Evolutionary conservation across 2,113 vertebrate species (phyloP), one percentile per base, ranked within the genome.

Genomic region (Neoarius graeffei): DNA sequence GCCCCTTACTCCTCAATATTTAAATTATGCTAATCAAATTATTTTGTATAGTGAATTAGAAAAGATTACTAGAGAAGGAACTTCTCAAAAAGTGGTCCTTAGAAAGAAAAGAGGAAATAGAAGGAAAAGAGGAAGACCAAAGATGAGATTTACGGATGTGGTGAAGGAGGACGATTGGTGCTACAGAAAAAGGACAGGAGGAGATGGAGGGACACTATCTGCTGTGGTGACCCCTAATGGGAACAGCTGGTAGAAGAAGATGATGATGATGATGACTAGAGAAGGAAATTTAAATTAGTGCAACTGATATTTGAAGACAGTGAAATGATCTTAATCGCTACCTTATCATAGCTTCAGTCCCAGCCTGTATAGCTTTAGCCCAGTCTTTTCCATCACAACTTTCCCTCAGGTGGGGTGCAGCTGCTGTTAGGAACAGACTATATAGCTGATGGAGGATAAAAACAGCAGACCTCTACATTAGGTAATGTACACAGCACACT

Each of bases 361-460:
- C 98, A 0, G 97, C 95, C 0, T 97, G 96, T 96, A 98, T 81
- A 89, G 98, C 98, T 0, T 92, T 90, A 6, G 96, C 97, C 98
- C 98, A 99, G 1, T 94, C 88, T 0, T 93, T 88, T 0, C 92
- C 90, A 27, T 94, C 90, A 2, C 91, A 91, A 71, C 35, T 67
- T 83, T 85, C 82, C 4, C 57, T 94, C 86, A 99, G 93, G 9
- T 96, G 93, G 73, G 85, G 94, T 1, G 96, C 96, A 0, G 98
- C 98, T 0, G 97, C 97, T 0, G 96, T 97, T 93, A 99, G 93
- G 91, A 98, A 99, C 25, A 99, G 93, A 90, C 97, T 97, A 0
- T 99, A 99, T 69, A 99, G 91, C 98, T 96, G 83, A 9, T 80
- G 3, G 89, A 48, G 66, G 69, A 84, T 57, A 30, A 48, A 27